These are phyloP conservation scores for Ischnus inquisitorius DNA, from an alignment of 2,888 invertebrate genomes.

Conservation along the genomic window DNA sequence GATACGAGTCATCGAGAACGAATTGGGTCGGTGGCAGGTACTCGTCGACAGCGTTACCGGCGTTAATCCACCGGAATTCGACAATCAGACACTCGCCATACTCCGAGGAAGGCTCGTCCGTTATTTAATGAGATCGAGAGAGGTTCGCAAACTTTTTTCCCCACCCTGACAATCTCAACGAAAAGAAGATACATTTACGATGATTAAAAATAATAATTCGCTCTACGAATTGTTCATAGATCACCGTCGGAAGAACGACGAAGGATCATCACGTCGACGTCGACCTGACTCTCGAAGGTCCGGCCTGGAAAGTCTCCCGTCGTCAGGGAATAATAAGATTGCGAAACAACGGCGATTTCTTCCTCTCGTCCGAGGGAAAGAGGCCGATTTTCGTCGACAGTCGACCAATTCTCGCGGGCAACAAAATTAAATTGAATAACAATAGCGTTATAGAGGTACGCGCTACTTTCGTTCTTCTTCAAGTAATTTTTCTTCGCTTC, in stretches of 20 bases:
- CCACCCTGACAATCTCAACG: not conserved
- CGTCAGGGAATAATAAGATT: conserved; percentile 96
- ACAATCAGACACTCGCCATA: conserved; percentile 97
- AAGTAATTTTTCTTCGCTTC: not conserved
- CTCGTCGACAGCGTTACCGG: conserved; percentile 96
- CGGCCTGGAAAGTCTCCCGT: conserved; percentile 96
- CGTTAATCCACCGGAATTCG: conserved; percentile 94
- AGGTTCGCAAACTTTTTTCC: conserved; percentile 86
- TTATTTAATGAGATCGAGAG: conserved; percentile 97
- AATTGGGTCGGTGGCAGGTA: conserved; percentile 96
- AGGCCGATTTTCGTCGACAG: conserved; percentile 98
- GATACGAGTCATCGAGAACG: conserved; percentile 95
- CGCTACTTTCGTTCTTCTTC: not conserved
- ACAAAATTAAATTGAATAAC: conserved; percentile 95
- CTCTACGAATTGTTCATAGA: conserved; percentile 86
- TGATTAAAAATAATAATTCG: not conserved
- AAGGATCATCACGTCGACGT: conserved; percentile 96
- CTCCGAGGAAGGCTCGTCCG: conserved; percentile 96
- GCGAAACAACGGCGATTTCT: conserved; percentile 97
- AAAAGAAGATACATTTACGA: not conserved
- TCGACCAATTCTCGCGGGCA: conserved; percentile 94
- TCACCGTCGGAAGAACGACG: conserved; percentile 96
- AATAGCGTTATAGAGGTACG: conserved; percentile 96
- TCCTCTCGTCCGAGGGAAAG: conserved; percentile 97
- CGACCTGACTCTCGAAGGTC: conserved; percentile 96